A percentile compares a stretch with the other conserved stretches of the same genome.
These are phyloP conservation scores for Himalopsyche tibetana DNA, from an alignment of 2,888 invertebrate genomes.

Conservation along the genomic window DNA sequence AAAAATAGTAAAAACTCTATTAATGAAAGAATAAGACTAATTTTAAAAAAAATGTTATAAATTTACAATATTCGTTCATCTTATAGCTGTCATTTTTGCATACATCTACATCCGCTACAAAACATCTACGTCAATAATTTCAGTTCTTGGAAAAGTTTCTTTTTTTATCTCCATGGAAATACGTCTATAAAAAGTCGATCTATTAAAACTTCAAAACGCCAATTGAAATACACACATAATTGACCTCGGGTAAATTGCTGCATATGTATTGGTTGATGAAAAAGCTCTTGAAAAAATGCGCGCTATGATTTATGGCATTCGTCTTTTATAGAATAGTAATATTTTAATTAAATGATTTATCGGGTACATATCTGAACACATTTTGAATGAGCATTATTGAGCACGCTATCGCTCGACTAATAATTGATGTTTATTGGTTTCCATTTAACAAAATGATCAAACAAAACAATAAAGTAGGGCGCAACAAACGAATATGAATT, in stretches of 20 bases:
- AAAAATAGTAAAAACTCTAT: too few species aligned
- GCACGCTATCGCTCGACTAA: background rate
- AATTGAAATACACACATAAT: constrained; percentile 1
- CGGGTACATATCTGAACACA: background rate
- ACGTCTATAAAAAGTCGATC: constrained; percentile 8
- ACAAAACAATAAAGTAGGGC: background rate
- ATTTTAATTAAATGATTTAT: constrained; percentile 36
- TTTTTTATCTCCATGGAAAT: background rate
- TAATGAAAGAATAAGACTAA: too few species aligned
- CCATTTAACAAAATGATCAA: constrained; percentile 11
- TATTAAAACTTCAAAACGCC: background rate
- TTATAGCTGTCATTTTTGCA: too few species aligned
- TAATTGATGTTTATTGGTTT: constrained; percentile 34
- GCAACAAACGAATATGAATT: background rate
- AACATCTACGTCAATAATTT: background rate
- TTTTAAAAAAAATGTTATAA: too few species aligned
- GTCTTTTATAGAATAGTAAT: constrained; percentile 7
- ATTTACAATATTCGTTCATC: too few species aligned
- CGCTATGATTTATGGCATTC: background rate
- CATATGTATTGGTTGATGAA: background rate
- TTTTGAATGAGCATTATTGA: constrained; percentile 9
- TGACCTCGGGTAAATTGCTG: background rate
- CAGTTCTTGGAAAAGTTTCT: background rate
- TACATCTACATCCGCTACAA: too few species aligned
- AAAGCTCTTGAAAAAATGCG: constrained; percentile 27